Conservation (phyloP, 2,888 invertebrate genomes). For the Hemithea aestivaria region DNA sequence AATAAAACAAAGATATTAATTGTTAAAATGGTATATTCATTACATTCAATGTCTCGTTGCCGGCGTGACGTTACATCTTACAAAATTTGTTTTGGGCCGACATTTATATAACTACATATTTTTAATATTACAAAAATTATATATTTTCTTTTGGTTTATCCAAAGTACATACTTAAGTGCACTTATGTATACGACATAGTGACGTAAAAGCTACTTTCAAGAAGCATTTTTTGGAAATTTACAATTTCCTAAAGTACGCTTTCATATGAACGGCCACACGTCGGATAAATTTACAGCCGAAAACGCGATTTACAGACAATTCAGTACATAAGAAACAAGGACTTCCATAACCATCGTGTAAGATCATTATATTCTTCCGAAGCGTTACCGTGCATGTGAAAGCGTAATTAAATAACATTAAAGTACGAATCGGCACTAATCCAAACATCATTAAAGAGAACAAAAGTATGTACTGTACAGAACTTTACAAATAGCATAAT, state of each 20-base stretch:
- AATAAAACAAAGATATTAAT: slow-evolving; percentile 51
- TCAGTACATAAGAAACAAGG: too few species aligned
- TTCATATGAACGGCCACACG: too few species aligned
- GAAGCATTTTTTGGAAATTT: slow-evolving; percentile 57
- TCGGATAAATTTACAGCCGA: too few species aligned
- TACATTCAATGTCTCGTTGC: slow-evolving; percentile 69
- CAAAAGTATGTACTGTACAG: slow-evolving; percentile 8
- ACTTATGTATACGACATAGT: slow-evolving; percentile 67
- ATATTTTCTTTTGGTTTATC: slow-evolving; percentile 76
- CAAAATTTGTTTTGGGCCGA: slow-evolving; percentile 71
- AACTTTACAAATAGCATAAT: slow-evolving; percentile 3
- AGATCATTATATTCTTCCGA: too few species aligned
- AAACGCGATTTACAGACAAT: too few species aligned
- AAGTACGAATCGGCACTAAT: slow-evolving; percentile 21
- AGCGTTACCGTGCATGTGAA: too few species aligned
- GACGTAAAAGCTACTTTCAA: slow-evolving; percentile 58
- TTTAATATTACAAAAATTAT: slow-evolving; percentile 71
- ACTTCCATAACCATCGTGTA: too few species aligned
- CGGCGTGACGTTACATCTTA: slow-evolving; percentile 63
- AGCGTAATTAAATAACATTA: too few species aligned
- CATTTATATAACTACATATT: slow-evolving; percentile 62
- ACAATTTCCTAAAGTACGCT: slow-evolving; percentile 52
- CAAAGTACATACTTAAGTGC: slow-evolving; percentile 63
- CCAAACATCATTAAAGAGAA: slow-evolving; percentile 2
- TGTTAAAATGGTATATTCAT: slow-evolving; percentile 79